Evolutionary conservation across 2,888 invertebrate genomes (phyloP).

Genomic region (Ormyrus pomaceus): DNA sequence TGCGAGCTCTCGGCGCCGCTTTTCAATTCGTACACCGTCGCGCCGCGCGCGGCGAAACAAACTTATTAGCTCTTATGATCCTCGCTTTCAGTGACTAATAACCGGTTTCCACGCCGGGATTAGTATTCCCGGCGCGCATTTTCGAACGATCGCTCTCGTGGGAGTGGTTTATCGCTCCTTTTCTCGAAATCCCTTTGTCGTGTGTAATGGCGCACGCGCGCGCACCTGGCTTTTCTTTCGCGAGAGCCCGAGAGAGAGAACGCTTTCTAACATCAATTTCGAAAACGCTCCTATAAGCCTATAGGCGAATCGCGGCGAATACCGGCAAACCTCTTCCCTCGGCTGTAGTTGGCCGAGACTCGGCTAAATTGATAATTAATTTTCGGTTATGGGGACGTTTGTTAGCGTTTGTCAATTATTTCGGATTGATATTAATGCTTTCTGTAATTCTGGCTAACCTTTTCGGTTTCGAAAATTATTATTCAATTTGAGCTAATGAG

Average conservation of each 20-base stretch:
- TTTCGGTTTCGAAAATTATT: not conserved
- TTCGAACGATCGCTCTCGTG: slow-evolving; percentile 55
- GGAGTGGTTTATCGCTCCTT: slow-evolving; percentile 51
- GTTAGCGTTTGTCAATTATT: too few relatives aligned
- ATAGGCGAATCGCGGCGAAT: not conserved
- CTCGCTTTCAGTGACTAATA: slow-evolving; percentile 60
- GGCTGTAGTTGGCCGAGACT: too few relatives aligned
- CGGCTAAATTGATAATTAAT: not conserved
- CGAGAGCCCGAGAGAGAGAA: not conserved
- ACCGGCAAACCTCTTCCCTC: not conserved
- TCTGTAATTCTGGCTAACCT: not conserved
- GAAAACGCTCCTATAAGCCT: slow-evolving; percentile 11
- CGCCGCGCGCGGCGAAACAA: slow-evolving; percentile 50
- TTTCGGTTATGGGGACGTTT: not conserved
- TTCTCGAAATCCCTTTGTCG: slow-evolving; percentile 55
- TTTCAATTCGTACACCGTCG: slow-evolving; percentile 20
- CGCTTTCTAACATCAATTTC: slow-evolving; percentile 48
- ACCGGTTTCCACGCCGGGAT: slow-evolving; percentile 63
- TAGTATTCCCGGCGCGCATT: slow-evolving; percentile 52
- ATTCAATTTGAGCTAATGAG: too few relatives aligned
- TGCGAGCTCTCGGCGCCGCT: not conserved
- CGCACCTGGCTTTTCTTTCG: slow-evolving; percentile 23
- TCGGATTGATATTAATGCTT: not conserved
- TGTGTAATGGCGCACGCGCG: slow-evolving; percentile 33
- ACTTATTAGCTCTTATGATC: slow-evolving; percentile 62